Base-by-base conservation (phyloP, 2,797 vertebrate genomes). In the Lycodopsis pacificus region DNA sequence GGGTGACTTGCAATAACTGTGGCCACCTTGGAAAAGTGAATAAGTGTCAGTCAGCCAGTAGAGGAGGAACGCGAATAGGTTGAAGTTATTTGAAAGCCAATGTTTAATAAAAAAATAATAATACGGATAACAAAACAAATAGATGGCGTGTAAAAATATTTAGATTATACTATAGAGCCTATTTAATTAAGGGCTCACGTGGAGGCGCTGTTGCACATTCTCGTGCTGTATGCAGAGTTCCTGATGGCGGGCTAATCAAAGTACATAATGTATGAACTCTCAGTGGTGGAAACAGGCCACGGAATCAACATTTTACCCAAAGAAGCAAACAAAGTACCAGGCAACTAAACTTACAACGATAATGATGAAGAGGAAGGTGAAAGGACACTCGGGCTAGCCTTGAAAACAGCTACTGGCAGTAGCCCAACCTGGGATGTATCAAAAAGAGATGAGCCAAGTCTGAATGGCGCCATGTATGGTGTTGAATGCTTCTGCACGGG, bases 21-120 rank as follows among this genome's bases (percentile, higher is more conserved):
- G 36, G n/a, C 71, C 36, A 42, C 11, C n/a, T 15, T 51, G 32
- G 49, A 79, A 64, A 58, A 36, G 49, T 61, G 59, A 77, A 69
- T 42, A 64, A 65, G 22, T 67, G 56, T 71, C 65, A 73, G 25
- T 66, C 54, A 56, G 30, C 44, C 66, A 76, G 34, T 64, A 15
- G 22, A 53, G 22, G 49, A 64, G 69, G 20, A 19, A 67, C 57
- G 27, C 30, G 3, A 14, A 27, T 9, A 58, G 3, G 10, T 25
- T 56, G 46, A 19, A 58, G 27, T 44, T 46, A 38, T 70, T 14
- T 67, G 20, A 67, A 49, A 57, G 17, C 13, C 17, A 63, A 62
- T 38, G 63, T 57, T 63, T 44, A 9, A 61, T 32, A 19, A 1
- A 25, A 4, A 65, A 9, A 15, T 54, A 25, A 48, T 1, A 32